Evolutionary conservation across 2,888 invertebrate species (phyloP).

Genomic region (Minunthozetes semirufus): DNA sequence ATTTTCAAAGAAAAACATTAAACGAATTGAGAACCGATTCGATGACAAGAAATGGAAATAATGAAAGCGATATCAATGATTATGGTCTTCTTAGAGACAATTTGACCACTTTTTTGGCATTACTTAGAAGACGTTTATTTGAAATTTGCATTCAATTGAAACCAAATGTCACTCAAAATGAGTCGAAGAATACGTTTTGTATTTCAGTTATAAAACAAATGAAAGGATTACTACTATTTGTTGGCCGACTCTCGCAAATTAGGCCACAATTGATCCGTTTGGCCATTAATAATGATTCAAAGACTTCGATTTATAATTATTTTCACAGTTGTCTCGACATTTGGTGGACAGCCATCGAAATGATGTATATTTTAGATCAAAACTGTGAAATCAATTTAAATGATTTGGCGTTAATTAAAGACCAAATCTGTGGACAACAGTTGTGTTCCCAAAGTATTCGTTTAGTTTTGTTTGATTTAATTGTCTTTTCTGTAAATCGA

Average conservation of each 20-base stretch:
- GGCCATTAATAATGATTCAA: not conserved
- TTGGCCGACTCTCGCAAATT: slow-evolving; percentile 31
- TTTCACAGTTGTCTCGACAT: slow-evolving; percentile 32
- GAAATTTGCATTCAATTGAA: not conserved
- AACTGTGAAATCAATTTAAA: slow-evolving; percentile 11
- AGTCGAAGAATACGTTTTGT: slow-evolving; percentile 12
- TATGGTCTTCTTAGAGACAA: not conserved
- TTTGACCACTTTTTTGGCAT: not conserved
- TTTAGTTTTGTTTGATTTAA: slow-evolving; percentile 30
- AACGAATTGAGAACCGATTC: slow-evolving; percentile 2
- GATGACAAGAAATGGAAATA: not conserved
- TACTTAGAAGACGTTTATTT: slow-evolving; percentile 8
- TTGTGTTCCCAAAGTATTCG: slow-evolving; percentile 17
- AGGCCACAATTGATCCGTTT: not conserved
- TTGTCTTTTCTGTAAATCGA: slow-evolving; percentile 1
- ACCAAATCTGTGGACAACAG: not conserved
- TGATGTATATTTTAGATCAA: slow-evolving; percentile 17
- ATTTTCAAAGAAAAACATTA: not conserved
- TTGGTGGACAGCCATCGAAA: slow-evolving; percentile 35
- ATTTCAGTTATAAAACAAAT: slow-evolving; percentile 29
- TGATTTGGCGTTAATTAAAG: slow-evolving; percentile 17
- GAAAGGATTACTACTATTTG: slow-evolving; percentile 26
- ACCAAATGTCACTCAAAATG: not conserved
- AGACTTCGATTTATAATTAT: slow-evolving; percentile 30
- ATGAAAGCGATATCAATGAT: not conserved